Evolutionary conservation across 2,888 invertebrate species (phyloP).

Genomic region (Noctua fimbriata): DNA sequence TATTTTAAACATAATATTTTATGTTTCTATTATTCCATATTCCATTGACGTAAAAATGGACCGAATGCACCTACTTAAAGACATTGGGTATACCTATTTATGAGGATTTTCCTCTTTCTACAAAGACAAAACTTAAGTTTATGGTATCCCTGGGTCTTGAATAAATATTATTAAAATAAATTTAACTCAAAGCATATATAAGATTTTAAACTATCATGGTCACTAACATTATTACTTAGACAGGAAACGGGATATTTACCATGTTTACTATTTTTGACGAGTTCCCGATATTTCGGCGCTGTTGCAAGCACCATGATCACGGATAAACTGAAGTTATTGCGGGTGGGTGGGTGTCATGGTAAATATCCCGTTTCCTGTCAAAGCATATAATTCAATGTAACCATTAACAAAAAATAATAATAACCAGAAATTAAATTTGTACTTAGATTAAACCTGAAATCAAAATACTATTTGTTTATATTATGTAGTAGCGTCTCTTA

Average conservation of each 20-base stretch:
- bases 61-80: background rate
- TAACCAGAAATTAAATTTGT: background rate
- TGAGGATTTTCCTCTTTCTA: background rate
- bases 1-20: background rate
- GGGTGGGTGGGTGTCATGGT: no score
- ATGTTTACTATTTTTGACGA: no score
- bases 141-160: background rate
- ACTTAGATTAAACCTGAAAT: background rate
- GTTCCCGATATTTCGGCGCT: no score
- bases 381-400: no score
- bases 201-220: no score
- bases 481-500: background rate
- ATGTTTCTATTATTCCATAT: conserved; percentile 19
- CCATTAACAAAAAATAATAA: background rate
- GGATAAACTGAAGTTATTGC: no score
- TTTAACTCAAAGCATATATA: background rate
- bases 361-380: no score
- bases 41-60: background rate
- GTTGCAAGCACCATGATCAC: no score
- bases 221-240: no score
- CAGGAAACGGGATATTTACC: no score
- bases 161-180: background rate
- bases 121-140: background rate
- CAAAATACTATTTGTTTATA: background rate
- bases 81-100: background rate